These are phyloP conservation scores for Excalfactoria chinensis DNA, from an alignment of 2,113 vertebrate species.

Conservation along the genomic window DNA sequence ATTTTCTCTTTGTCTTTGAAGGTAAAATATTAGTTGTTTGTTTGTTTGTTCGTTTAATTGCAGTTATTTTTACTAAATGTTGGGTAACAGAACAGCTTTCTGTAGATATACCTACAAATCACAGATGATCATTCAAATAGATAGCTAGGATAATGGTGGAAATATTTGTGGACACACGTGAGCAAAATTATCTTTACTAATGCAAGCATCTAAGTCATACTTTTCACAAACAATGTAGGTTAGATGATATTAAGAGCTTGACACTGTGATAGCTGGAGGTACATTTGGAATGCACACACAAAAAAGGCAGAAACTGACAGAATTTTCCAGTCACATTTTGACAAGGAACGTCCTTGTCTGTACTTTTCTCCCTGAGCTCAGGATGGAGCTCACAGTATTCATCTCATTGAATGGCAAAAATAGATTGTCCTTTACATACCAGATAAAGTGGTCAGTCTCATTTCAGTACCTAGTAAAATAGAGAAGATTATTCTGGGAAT, in stretches of 20 bases:
- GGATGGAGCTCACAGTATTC: not conserved
- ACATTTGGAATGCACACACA: not conserved
- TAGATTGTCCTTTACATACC: not conserved
- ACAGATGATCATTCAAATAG: not conserved
- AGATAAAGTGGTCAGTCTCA: not conserved
- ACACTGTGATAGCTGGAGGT: not conserved
- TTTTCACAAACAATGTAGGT: not conserved
- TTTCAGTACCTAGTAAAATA: too few relatives aligned
- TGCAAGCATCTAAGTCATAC: not conserved
- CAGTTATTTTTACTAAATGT: not conserved
- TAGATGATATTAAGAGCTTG: not conserved
- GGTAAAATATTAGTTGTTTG: not conserved
- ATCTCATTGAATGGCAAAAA: not conserved
- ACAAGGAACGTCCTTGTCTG: not conserved
- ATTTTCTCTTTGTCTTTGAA: not conserved
- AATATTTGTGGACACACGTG: not conserved
- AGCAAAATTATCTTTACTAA: not conserved
- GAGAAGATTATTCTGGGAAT: too few relatives aligned
- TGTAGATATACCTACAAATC: not conserved
- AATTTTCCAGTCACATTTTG: not conserved
- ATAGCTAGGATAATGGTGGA: not conserved
- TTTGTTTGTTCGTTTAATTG: not conserved
- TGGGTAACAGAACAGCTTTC: not conserved
- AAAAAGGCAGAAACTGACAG: not conserved
- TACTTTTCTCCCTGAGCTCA: not conserved